phyloP scores from a whole-genome alignment of 2,797 vertebrate genomes.

The Oceanodroma leucorhoa region DNA sequence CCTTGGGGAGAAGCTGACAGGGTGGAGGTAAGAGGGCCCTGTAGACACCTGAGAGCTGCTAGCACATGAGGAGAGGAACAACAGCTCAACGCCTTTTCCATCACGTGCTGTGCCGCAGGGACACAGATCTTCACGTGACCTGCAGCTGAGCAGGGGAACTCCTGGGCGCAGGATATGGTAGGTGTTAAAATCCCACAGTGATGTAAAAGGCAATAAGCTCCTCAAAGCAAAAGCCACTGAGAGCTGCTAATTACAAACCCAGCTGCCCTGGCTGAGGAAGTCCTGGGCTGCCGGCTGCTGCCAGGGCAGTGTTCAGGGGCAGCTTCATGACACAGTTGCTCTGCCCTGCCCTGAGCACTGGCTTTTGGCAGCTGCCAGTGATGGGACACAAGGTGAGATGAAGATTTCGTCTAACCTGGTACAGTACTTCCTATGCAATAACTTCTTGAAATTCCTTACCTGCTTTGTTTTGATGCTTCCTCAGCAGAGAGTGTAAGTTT shows the following conservation, averaged over 20 bases:
- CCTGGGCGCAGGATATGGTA: rapidly evolving
- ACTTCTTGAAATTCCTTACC: neutral
- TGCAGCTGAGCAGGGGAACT: neutral
- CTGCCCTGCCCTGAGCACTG: neutral
- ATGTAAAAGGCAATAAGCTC: neutral
- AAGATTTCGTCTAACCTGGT: neutral
- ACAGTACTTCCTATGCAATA: neutral
- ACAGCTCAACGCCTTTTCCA: neutral
- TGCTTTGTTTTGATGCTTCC: neutral
- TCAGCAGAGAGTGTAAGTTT: neutral
- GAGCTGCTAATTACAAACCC: neutral
- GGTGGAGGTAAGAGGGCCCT: neutral
- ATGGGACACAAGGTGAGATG: neutral
- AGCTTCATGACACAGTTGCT: neutral
- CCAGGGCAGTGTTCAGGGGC: rapidly evolving
- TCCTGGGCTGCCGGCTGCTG: neutral
- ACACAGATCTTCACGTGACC: neutral
- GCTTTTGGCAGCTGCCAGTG: neutral
- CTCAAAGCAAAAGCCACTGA: neutral
- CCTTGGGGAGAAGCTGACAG: neutral
- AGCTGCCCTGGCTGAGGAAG: neutral
- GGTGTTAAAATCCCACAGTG: neutral
- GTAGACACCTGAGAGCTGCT: rapidly evolving
- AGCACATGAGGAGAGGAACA: rapidly evolving
- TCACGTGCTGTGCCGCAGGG: neutral